Evolutionary conservation across 2,888 invertebrate species (phyloP), one percentile per base, ranked within the genome.

Genomic region (Tipula lateralis): DNA sequence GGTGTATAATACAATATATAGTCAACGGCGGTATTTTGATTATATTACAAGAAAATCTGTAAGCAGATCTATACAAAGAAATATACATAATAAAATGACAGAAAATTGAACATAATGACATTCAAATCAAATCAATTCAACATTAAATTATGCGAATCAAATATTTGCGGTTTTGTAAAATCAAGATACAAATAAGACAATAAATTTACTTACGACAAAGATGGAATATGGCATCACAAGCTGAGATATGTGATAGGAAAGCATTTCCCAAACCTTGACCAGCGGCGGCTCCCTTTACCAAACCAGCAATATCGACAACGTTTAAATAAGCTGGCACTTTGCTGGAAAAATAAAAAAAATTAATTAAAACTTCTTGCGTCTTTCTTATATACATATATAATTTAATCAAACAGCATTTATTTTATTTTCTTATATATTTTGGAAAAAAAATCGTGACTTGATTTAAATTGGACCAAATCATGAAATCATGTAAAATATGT

Each of bases 251-350:
- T 4, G 99, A 98, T 83, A 99, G 93, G 91, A 99, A 99, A 86
- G 98, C 98, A 90, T 99, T 99, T 88, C 99, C 99, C 85, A 99
- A 92, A 1, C 99, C 99, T 90, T 99, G 97, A 0, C 99, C 99
- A 89, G 99, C 98, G 2, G 98, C 96, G 1, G 99, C 99, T 34
- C 99, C 99, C 88, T 98, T 97, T 44, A 99, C 99, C 86, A 99
- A 91, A 9, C 99, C 99, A 84, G 99, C 99, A 88, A 99, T 99
- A 90, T 99, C 99, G 34, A 98, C 97, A 36, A 99, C 96, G 90
- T 98, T 99, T 86, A 99, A 91, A 90, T 96, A 99, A 0, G 99
- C 99, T 13, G 99, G 99, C 39, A 99, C 99, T 92, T 98, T 98
- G 90, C 98, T 99, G 91, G n/a, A 92, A 92, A 86, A 86, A 85